Evolutionary conservation across 2,113 vertebrate species (phyloP), one percentile per base, ranked within the genome.

Genomic region (Pomatostomus ruficeps): DNA sequence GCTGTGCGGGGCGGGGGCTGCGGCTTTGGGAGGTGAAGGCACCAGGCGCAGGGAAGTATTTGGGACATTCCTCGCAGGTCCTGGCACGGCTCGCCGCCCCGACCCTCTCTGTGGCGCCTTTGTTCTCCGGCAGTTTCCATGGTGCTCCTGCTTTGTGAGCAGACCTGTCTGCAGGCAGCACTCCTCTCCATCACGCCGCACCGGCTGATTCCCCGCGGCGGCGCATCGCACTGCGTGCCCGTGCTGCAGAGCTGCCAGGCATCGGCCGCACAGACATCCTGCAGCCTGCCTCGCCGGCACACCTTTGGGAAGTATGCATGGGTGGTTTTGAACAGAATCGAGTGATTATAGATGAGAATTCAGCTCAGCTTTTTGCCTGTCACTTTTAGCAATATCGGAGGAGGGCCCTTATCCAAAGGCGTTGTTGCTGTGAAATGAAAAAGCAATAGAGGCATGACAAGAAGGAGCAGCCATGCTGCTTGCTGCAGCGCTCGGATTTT

Each of bases 61-160:
- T 35, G 0, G 48, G 65, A 9, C 67, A 7, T 28, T 46, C 10
- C 40, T 59, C 1, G 6, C 43, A 9, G 92, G 71, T 75, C 25
- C 8, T 31, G 77, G 48, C 72, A 21, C 49, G 17, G 65, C 79
- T 88, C 12, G 2, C 35, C 0, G 6, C 16, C 76, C 40, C 54
- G 24, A 7, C 19, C 40, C 31, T 51, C 12, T 45, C 20, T 25
- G 66, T 28, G 4, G 28, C 0, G 25, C 43, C 63, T 94, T 95
- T 91, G 85, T 96, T 88, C 88, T 48, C 48, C 1, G 13, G 82
- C 85, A 40, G 93, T 97, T 96, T 93, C 95, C 94, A 92, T 95
- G 94, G 96, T 16, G 76, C 76, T 46, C 18, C 61, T 4, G 75
- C 94, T 90, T 83, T 95, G 88, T 46, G 85, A 20, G 90, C 74